A percentile compares a stretch with the other conserved stretches of the same genome.
These are phyloP conservation scores for Dipodomys spectabilis DNA, from an alignment of 2,113 vertebrate species.

Conservation along the genomic window DNA sequence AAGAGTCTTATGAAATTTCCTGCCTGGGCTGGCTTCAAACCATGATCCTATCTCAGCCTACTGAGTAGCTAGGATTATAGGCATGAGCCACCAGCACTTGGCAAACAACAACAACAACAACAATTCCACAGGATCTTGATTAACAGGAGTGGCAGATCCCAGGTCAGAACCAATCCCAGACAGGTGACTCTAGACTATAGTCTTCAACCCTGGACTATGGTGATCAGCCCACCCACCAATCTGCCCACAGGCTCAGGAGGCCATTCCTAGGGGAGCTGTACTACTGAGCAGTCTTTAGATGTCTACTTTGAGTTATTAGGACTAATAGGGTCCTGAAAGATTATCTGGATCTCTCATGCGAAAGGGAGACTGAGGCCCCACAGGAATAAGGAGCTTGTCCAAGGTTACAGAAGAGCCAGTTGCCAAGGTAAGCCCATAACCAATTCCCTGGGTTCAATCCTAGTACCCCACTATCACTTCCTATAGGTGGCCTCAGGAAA, in stretches of 20 bases:
- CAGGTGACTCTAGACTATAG: background rate
- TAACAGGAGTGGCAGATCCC: background rate
- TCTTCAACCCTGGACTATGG: background rate
- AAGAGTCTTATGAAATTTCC: no score
- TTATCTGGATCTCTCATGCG: background rate
- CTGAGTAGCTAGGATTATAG: no score
- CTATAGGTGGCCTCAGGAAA: background rate
- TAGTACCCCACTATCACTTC: fast-evolving
- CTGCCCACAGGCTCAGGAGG: background rate
- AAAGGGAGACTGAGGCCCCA: background rate
- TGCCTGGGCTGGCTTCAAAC: no score
- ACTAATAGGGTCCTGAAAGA: background rate
- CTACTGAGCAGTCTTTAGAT: background rate
- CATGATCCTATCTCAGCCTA: no score
- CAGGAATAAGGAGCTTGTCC: background rate
- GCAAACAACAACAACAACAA: no score
- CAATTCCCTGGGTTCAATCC: background rate
- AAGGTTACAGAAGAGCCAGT: background rate
- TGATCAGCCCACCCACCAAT: background rate
- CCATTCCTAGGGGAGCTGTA: background rate
- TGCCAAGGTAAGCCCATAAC: background rate
- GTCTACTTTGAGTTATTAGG: background rate
- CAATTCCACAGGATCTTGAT: background rate
- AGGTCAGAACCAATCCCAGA: background rate
- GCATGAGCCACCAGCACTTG: no score